Evolutionary conservation across 2,113 vertebrate genomes (phyloP).

Genomic region (Cyanoderma ruficeps): DNA sequence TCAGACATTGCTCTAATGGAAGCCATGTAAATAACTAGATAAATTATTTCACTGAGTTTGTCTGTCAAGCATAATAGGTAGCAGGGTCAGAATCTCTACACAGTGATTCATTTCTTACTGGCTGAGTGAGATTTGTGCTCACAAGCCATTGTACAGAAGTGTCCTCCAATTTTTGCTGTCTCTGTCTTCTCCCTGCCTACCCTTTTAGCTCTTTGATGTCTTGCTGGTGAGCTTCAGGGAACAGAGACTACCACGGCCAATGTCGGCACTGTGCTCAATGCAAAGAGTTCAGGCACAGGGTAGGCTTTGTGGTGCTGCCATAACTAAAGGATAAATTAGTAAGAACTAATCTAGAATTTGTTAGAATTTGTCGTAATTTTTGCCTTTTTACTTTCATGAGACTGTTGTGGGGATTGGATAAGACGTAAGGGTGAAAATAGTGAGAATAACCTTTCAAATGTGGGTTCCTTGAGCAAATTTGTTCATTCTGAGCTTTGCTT

Average conservation of each 20-base stretch:
- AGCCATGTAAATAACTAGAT: conserved; percentile 38
- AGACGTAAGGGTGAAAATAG: not conserved
- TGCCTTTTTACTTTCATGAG: not conserved
- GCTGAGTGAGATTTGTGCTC: not conserved
- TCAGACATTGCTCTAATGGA: not conserved
- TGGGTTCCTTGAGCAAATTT: not conserved
- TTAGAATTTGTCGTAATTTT: not conserved
- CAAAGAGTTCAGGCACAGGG: not conserved
- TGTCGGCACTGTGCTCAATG: not conserved
- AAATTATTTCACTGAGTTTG: not conserved
- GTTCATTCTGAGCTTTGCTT: not conserved
- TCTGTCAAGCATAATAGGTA: not conserved
- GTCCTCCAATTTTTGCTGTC: not conserved
- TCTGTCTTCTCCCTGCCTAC: conserved; percentile 5
- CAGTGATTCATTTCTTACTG: conserved; percentile 5
- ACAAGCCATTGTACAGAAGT: not conserved
- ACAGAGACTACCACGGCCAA: not conserved
- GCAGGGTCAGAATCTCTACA: conserved; percentile 21
- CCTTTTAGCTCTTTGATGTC: not conserved
- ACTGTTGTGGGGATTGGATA: not conserved
- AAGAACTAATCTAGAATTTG: not conserved
- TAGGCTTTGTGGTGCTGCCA: not conserved
- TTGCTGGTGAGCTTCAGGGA: not conserved
- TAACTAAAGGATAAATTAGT: not conserved
- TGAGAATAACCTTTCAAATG: not conserved